Conservation (phyloP, 2,888 invertebrate species). For the Zootermopsis nevadensis region DNA sequence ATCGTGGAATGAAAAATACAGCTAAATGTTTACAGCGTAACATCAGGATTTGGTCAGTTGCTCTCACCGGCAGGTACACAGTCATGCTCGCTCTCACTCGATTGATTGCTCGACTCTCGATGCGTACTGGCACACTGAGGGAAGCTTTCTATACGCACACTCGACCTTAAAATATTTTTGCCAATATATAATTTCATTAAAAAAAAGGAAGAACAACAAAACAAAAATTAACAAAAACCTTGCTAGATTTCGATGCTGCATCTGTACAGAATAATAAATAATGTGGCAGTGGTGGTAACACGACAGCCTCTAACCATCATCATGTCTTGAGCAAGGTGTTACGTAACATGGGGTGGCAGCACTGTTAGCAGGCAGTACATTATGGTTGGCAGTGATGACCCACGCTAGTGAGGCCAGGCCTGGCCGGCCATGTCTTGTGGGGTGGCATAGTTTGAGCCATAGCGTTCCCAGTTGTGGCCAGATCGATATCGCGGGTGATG, state of each 20-base stretch:
- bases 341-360: slow-evolving; percentile 27
- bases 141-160: slow-evolving; percentile 5
- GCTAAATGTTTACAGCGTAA: background rate
- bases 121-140: background rate
- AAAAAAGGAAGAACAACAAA: slow-evolving; percentile 16
- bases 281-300: background rate
- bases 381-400: slow-evolving; percentile 30
- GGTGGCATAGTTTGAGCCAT: background rate
- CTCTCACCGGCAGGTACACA: background rate
- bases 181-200: background rate
- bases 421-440: slow-evolving; percentile 8
- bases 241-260: background rate
- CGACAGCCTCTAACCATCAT: slow-evolving; percentile 5
- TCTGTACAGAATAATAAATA: background rate
- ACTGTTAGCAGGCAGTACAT: slow-evolving; percentile 39
- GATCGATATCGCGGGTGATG: slow-evolving; percentile 36
- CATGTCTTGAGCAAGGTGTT: slow-evolving; percentile 39
- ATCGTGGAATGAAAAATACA: slow-evolving; percentile 34
- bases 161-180: background rate
- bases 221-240: slow-evolving; percentile 30
- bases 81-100: background rate
- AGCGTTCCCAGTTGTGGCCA: slow-evolving; percentile 33
- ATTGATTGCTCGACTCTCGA: too few relatives aligned
- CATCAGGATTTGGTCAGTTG: background rate
- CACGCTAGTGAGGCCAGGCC: slow-evolving; percentile 25